Evolutionary conservation across 2,888 invertebrate genomes (phyloP), one percentile per base, ranked within the genome.

Genomic region (Heliconius charithonia): DNA sequence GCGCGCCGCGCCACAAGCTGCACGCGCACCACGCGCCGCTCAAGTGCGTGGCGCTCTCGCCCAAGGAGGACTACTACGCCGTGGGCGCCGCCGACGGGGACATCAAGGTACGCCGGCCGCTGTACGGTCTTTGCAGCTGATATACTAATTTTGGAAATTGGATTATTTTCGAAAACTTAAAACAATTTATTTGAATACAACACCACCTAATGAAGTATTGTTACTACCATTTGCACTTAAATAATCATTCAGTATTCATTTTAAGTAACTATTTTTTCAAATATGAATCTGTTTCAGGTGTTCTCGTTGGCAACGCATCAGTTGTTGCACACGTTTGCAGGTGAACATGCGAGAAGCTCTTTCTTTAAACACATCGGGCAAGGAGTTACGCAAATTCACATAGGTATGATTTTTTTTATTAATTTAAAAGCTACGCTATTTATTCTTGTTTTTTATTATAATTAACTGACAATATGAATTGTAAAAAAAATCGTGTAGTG

Each of bases 331-430:
- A 97, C 97, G 77, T 98, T 99, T 90, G 97, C 97, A 59, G 98
- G 98, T 1, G 99, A 99, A 92, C 99, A 99, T 94, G 98, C 98
- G 51, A 96, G 98, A 84, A 98, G 98, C 82, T 98, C 98, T 82
- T 99, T 99, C 96, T 99, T 99, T 95, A 98, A 99, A 89, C 99
- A 99, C 91, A 98, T 99, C 87, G 98, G 99, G 56, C 98, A 98
- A 93, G 99, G 99, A 56, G 99, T 99, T 66, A 98, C 99, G 71
- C 99, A 99, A 93, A 96, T 99, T 84, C 97, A 98, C 89, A 97
- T 99, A 81, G 95, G 95, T 94, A 83, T 80, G 87, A 2, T n/a
- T 22, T 76, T 4, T 22, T 13, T 45, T n/a, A 32, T n/a, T 25
- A 62, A 56, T 70, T 13, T 41, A 37, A 16, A 29, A 1, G 13